Percentiles rank a stretch among this genome's conserved stretches.
phyloP scores from a whole-genome alignment of 2,888 invertebrate species.

The Tethea ocularis region DNA sequence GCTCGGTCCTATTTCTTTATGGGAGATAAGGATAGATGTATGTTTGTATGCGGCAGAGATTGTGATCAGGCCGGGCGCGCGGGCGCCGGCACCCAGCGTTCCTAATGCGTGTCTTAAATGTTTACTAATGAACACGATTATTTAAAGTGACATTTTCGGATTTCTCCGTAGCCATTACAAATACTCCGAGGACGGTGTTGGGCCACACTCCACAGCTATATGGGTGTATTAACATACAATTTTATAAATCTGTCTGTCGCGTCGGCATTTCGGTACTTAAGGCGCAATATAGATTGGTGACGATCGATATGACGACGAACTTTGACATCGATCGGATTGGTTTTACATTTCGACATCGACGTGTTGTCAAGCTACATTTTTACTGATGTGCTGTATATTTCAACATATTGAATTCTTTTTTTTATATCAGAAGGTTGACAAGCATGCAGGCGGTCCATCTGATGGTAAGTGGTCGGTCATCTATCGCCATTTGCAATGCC shows the following conservation, averaged over 20 bases:
- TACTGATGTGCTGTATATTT: background rate
- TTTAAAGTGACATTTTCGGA: conserved; percentile 81
- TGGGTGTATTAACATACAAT: conserved; percentile 45
- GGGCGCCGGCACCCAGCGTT: conserved; percentile 78
- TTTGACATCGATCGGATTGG: conserved; percentile 37
- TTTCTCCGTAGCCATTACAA: conserved; percentile 65
- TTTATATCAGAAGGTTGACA: too few species aligned
- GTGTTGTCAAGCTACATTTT: background rate
- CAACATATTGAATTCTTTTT: too few species aligned
- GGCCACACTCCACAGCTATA: conserved; percentile 27
- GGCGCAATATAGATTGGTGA: conserved; percentile 16
- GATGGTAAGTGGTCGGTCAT: too few species aligned
- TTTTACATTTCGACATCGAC: conserved; percentile 1
- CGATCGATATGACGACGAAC: conserved; percentile 37
- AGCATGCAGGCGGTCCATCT: too few species aligned
- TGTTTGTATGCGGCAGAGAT: conserved; percentile 57
- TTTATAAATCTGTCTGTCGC: conserved; percentile 36
- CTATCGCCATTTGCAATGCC: too few species aligned
- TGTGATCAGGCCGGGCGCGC: conserved; percentile 51
- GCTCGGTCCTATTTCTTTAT: conserved; percentile 21
- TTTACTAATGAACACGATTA: conserved; percentile 83
- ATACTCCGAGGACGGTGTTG: conserved; percentile 42
- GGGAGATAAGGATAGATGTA: conserved; percentile 51
- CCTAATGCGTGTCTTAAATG: conserved; percentile 82
- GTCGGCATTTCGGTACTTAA: conserved; percentile 16